These are phyloP conservation scores for Cottoperca gobio DNA, from an alignment of 2,797 vertebrate species.

Conservation along the genomic window DNA sequence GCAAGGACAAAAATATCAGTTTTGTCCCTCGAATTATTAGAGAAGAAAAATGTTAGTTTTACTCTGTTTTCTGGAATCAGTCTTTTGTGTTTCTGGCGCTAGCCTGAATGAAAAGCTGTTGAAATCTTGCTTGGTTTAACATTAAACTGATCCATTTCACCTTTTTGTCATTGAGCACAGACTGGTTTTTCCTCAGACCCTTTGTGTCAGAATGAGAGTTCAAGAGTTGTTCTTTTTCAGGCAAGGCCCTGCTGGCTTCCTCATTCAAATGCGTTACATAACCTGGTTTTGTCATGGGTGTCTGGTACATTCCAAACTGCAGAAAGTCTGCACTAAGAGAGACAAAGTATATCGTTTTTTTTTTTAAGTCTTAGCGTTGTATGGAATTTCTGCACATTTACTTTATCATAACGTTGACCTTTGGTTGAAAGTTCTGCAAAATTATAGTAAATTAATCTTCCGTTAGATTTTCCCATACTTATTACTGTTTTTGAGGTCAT, in stretches of 20 bases:
- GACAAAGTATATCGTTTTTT: too few relatives aligned
- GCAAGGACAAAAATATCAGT: slow-evolving; percentile 15
- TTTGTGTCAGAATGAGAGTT: slow-evolving; percentile 5
- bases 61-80: slow-evolving; percentile 57
- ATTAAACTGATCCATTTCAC: slow-evolving; percentile 77
- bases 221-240: background rate
- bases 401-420: background rate
- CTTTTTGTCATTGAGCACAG: background rate
- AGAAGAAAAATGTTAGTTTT: slow-evolving; percentile 52
- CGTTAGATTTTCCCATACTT: background rate
- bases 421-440: background rate
- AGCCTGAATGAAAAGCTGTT: slow-evolving; percentile 69
- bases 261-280: slow-evolving; percentile 43
- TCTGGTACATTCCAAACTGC: too few relatives aligned
- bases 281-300: slow-evolving; percentile 6
- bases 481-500: too few relatives aligned
- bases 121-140: slow-evolving; percentile 72
- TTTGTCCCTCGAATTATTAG: slow-evolving; percentile 39
- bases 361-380: too few relatives aligned
- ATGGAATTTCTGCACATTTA: background rate
- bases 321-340: background rate
- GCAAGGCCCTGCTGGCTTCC: background rate
- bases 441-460: background rate
- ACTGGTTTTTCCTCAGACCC: slow-evolving; percentile 39
- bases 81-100: slow-evolving; percentile 50